Base-by-base conservation (phyloP, 2,888 invertebrate genomes). In the Diadromus collaris region DNA sequence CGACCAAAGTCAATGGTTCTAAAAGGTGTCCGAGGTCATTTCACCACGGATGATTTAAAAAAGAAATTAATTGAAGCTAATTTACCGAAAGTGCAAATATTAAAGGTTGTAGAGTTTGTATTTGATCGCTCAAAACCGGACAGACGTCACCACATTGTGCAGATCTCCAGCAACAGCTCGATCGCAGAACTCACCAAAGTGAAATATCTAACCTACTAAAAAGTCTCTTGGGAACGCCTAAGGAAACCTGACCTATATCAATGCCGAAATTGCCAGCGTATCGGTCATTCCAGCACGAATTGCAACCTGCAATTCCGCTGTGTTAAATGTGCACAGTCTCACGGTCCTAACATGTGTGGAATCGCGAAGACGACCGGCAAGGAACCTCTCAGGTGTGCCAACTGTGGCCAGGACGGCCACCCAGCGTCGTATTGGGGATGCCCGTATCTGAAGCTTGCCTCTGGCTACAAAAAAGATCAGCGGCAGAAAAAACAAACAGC, bases 201-300 rank as follows among this genome's bases (percentile, higher is more conserved):
- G 1, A 41, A 71, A 54, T 41, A 60, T 0, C n/a, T 78, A 1
- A 58, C 41, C 0, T 75, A 78, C n/a, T 73, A 79, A 27, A 41
- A 29, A n/a, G 19, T 79, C 1, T 54, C 21, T 9, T 79, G 74
- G 70, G 74, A 79, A 48, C 16, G 19, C 7, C 44, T 81, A 0
- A 41, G 41, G 19, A 79, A 76, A 24, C 34, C 44, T 1, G 24
- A 44, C 6, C 16, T 74, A 0, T 71, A 44, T 13, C 76, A 81
- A 19, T 74, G 81, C 41, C 34, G 60, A 13, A 74, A 60, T 19
- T 79, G 76, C 16, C 79, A 81, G 38, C 24, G 64, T 7, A 27
- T 70, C 0, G 64, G 76, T 0, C 70, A 70, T 27, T 56, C 69
- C 1, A 64, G 63, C 1, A 19, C 38, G 9, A 79, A 74, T 10